Evolutionary conservation across 2,888 invertebrate genomes (phyloP).

Genomic region (Plebejus melissa): DNA sequence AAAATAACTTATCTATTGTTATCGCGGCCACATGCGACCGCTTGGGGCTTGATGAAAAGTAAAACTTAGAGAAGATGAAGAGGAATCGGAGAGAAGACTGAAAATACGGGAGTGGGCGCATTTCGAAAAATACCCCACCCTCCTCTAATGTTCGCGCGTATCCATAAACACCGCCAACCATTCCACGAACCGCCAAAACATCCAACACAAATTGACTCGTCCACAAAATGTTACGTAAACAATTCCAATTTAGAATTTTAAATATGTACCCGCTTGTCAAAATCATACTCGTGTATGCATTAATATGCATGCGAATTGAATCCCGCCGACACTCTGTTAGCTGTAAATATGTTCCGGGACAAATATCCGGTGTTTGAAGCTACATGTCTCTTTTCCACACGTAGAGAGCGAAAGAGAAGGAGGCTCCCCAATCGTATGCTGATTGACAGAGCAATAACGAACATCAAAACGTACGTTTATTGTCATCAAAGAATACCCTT

Average conservation of each 20-base stretch:
- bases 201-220: neutral
- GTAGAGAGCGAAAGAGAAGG: conserved; percentile 37
- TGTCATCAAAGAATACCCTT: neutral
- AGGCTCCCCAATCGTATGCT: conserved; percentile 54
- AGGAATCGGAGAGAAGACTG: no score
- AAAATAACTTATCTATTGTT: no score
- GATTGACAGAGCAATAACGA: conserved; percentile 66
- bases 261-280: conserved; percentile 41
- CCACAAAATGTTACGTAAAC: neutral
- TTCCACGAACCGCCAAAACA: neutral
- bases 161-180: neutral
- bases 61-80: no score
- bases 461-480: conserved; percentile 24
- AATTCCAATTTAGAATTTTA: conserved; percentile 22
- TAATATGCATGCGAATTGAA: conserved; percentile 63
- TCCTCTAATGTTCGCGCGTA: neutral
- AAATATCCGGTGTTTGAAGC: conserved; percentile 63
- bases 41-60: no score
- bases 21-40: no score
- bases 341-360: conserved; percentile 68
- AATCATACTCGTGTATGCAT: conserved; percentile 48
- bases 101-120: no score
- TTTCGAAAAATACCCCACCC: neutral
- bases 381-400: conserved; percentile 43
- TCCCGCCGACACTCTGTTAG: conserved; percentile 56